Evolutionary conservation across 2,797 vertebrate genomes (phyloP).

Genomic region (Ataeniobius toweri): DNA sequence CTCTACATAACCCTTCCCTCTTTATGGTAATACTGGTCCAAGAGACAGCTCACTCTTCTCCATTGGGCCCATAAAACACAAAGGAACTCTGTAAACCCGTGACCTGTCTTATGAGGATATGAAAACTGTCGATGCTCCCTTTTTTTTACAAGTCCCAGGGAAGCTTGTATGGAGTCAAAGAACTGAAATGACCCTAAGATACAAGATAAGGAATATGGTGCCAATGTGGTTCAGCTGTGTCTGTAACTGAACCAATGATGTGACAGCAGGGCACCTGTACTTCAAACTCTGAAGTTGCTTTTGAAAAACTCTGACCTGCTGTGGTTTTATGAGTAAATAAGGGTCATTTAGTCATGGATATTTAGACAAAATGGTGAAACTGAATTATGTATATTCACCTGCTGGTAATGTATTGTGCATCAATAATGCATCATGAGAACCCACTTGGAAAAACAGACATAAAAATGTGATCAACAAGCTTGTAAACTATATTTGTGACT

Average conservation of each 20-base stretch:
- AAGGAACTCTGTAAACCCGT: slow-evolving; percentile 74
- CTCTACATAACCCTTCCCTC: slow-evolving; percentile 70
- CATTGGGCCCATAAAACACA: slow-evolving; percentile 73
- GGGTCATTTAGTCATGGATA: slow-evolving; percentile 23
- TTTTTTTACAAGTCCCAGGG: slow-evolving; percentile 67
- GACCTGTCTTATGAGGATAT: slow-evolving; percentile 74
- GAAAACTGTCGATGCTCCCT: slow-evolving; percentile 68
- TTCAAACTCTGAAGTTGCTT: slow-evolving; percentile 34
- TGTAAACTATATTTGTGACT: slow-evolving; percentile 16
- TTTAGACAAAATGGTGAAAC: slow-evolving; percentile 1
- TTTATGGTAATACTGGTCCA: slow-evolving; percentile 65
- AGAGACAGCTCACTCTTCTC: slow-evolving; percentile 60
- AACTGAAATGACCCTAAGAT: slow-evolving; percentile 60
- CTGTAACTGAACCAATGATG: background rate
- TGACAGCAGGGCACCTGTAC: slow-evolving; percentile 6
- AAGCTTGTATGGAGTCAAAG: slow-evolving; percentile 51
- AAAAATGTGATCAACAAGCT: slow-evolving; percentile 30
- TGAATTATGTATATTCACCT: slow-evolving; percentile 30
- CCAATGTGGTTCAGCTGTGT: slow-evolving; percentile 16
- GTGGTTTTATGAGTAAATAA: slow-evolving; percentile 8
- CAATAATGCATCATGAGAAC: slow-evolving; percentile 22
- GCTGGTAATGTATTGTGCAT: slow-evolving; percentile 28
- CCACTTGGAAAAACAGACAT: slow-evolving; percentile 9
- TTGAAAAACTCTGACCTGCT: slow-evolving; percentile 17
- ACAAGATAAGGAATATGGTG: slow-evolving; percentile 41